These are phyloP conservation scores for Scytalopus superciliaris DNA, from an alignment of 2,113 vertebrate species.

Conservation along the genomic window DNA sequence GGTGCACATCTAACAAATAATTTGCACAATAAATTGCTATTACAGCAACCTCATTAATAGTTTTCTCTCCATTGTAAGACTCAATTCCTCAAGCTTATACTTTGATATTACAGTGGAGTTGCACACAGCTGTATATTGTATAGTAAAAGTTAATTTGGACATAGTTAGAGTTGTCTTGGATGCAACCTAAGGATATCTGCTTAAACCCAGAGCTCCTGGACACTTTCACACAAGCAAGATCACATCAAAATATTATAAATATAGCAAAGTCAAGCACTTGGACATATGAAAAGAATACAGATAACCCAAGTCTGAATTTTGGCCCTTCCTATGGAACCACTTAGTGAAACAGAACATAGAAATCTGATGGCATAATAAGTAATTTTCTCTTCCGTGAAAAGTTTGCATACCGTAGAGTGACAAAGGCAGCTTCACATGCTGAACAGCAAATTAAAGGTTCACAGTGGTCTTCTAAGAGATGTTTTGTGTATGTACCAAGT, in stretches of 20 bases:
- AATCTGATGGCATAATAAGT: neutral
- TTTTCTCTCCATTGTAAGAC: neutral
- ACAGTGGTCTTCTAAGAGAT: neutral
- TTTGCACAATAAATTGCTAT: neutral
- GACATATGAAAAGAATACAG: neutral
- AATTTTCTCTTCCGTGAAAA: neutral
- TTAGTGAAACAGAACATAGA: neutral
- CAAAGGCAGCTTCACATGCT: accelerated
- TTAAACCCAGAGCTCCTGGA: neutral
- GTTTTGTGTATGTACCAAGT: neutral
- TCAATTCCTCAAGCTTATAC: neutral
- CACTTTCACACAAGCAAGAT: neutral
- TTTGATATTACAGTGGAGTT: neutral
- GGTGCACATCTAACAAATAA: neutral
- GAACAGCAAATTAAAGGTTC: neutral
- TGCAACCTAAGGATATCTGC: neutral
- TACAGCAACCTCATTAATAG: neutral
- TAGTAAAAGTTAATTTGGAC: neutral
- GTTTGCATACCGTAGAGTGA: accelerated
- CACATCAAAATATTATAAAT: neutral
- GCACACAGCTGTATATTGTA: neutral
- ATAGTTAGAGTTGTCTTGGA: neutral
- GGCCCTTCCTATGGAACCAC: neutral
- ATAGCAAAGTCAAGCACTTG: neutral
- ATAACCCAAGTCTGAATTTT: neutral